Conservation (phyloP, 2,113 vertebrate genomes). For the Plotosus lineatus region DNA sequence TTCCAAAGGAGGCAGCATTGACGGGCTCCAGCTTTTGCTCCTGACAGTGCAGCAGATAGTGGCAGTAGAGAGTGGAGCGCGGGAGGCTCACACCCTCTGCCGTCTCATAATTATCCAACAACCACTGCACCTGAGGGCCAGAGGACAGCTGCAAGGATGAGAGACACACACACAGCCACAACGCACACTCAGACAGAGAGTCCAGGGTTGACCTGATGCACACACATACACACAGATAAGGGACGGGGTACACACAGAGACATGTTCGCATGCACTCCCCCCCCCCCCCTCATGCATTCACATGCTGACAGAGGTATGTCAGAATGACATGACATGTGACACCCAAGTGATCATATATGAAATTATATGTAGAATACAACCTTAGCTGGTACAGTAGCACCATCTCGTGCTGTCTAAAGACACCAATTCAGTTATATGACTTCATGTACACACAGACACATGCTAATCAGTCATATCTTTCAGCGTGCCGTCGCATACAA, state of each 20-base stretch:
- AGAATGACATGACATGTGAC: constrained; percentile 23
- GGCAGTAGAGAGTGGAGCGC: constrained; percentile 92
- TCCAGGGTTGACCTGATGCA: constrained; percentile 37
- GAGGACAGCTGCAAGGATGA: constrained; percentile 67
- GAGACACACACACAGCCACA: constrained; percentile 57
- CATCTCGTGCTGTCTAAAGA: neutral
- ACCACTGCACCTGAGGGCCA: constrained; percentile 87
- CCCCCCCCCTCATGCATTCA: constrained; percentile 3
- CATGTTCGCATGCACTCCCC: constrained; percentile 18
- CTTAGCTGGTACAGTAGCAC: neutral
- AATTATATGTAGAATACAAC: neutral
- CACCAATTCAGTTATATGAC: neutral
- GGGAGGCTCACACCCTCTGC: constrained; percentile 92
- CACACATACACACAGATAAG: constrained; percentile 22
- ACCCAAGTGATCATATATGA: constrained; percentile 1
- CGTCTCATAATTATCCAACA: constrained; percentile 94
- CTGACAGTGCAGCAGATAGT: constrained; percentile 93
- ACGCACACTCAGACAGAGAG: constrained; percentile 45
- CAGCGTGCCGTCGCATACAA: constrained; percentile 78
- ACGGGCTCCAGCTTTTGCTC: constrained; percentile 93
- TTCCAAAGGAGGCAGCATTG: constrained; percentile 90
- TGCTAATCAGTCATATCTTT: constrained; percentile 31
- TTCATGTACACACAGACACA: constrained; percentile 28
- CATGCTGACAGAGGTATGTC: constrained; percentile 24
- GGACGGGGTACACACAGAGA: constrained; percentile 3